Conservation (phyloP, 2,113 vertebrate genomes). For the Grammomys surdaster region DNA sequence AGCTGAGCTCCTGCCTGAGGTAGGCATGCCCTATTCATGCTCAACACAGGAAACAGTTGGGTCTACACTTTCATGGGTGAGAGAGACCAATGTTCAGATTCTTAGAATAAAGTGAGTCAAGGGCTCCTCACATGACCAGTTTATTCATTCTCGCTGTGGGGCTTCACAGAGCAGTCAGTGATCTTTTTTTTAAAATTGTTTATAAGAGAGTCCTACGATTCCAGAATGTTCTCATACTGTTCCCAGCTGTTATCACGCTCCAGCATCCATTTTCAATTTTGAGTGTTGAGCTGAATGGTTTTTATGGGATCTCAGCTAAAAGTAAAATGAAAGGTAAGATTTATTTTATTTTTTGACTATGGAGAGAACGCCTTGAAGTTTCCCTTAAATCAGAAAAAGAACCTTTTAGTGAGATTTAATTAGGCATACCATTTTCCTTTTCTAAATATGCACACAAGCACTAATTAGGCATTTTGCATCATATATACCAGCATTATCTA, state of each 20-base stretch:
- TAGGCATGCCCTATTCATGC: neutral
- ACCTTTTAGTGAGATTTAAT: conserved; percentile 59
- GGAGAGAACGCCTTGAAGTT: conserved; percentile 16
- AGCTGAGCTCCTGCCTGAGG: neutral
- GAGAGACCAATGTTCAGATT: neutral
- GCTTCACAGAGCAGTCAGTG: conserved; percentile 47
- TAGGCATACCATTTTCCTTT: conserved; percentile 55
- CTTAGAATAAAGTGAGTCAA: neutral
- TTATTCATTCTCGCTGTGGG: neutral
- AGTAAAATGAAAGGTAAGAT: conserved; percentile 66
- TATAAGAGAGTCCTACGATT: conserved; percentile 56
- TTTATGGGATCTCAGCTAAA: conserved; percentile 61
- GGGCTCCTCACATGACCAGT: neutral
- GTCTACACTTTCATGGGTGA: neutral
- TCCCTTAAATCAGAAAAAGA: conserved; percentile 19
- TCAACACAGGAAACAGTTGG: too few relatives aligned
- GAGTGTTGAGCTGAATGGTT: conserved; percentile 55
- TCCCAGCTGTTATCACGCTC: conserved; percentile 34
- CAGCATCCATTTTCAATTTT: conserved; percentile 72
- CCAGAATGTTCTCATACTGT: conserved; percentile 45
- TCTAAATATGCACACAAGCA: conserved; percentile 43
- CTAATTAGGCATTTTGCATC: conserved; percentile 46
- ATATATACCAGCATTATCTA: conserved; percentile 64
- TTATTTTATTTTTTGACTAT: conserved; percentile 46
- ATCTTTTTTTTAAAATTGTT: conserved; percentile 40